Conservation (phyloP, 2,797 vertebrate genomes). For the Rhadinocentrus ornatus region DNA sequence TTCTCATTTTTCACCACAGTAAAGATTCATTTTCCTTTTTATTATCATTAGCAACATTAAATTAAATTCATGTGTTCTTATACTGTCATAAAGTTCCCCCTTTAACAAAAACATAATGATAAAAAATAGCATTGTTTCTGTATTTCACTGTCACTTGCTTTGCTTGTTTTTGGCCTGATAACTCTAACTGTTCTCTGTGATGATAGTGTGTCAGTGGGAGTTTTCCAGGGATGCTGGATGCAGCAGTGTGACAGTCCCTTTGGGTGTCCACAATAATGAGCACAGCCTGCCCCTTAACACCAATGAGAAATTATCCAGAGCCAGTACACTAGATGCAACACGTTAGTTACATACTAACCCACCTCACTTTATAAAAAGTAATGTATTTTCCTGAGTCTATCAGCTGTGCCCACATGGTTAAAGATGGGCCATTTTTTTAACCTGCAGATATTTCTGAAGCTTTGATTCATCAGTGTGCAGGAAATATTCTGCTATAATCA, state of each 20-base stretch:
- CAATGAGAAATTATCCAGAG: not conserved
- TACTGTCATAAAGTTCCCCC: constrained; percentile 32
- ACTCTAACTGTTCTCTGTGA: not conserved
- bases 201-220: not conserved
- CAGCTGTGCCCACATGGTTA: constrained; percentile 18
- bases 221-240: constrained; percentile 7
- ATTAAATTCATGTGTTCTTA: constrained; percentile 29
- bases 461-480: not conserved
- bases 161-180: not conserved
- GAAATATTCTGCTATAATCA: constrained; percentile 4
- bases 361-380: constrained; percentile 44
- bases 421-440: not conserved
- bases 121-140: not conserved
- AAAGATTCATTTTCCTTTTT: constrained; percentile 12
- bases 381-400: constrained; percentile 27
- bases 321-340: constrained; percentile 15
- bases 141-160: not conserved
- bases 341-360: constrained; percentile 11
- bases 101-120: no score
- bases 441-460: not conserved
- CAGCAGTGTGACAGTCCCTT: constrained; percentile 13
- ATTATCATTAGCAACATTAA: constrained; percentile 16
- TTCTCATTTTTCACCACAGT: constrained; percentile 22
- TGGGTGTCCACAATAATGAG: constrained; percentile 20
- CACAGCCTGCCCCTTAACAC: constrained; percentile 6